Evolutionary conservation across 2,113 vertebrate genomes (phyloP), one percentile per base, ranked within the genome.

Genomic region (Buteo buteo): DNA sequence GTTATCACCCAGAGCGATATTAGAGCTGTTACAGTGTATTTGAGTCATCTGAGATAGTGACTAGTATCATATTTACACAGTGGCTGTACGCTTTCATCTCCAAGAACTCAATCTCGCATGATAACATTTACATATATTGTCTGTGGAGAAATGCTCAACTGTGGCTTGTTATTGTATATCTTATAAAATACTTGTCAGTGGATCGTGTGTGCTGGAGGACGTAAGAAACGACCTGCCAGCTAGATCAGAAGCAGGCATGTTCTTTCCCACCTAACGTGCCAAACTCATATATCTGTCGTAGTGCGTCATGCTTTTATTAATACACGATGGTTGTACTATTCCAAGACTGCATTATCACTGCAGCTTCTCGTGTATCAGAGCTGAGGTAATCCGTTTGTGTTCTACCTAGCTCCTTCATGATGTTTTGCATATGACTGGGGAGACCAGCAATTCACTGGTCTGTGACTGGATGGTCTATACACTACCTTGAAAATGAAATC

Each of bases 221-320:
- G 0, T 59, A 66, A 81, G 85, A 54, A 89, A 22, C 3, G 6
- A 65, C 55, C 64, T 88, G 79, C 85, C 92, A 83, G 82, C 86
- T 78, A 85, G 78, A 64, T 90, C 76, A 95, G 79, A 88, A 55
- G 73, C 84, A 88, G 86, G 74, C 78, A 11, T 71, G 85, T 85
- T 82, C 65, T 79, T 90, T 88, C 76, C 79, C 88, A 52, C 71
- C 67, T 86, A 61, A 29, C 0, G 7, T 90, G 78, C 96, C 85
- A 90, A 10, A 64, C 65, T 83, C 82, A 1, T 81, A 4, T 77
- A 81, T 70, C 92, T 34, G 76, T 59, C 0, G 0, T 19, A 19
- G 38, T 44, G 88, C 5, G 20, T 92, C 92, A 74, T 74, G 44
- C 89, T 38, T 87, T 62, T 93, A 90, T 86, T 83, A 93, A 71